Evolutionary conservation across 2,888 invertebrate species (phyloP).

Genomic region (Oligia latruncula): DNA sequence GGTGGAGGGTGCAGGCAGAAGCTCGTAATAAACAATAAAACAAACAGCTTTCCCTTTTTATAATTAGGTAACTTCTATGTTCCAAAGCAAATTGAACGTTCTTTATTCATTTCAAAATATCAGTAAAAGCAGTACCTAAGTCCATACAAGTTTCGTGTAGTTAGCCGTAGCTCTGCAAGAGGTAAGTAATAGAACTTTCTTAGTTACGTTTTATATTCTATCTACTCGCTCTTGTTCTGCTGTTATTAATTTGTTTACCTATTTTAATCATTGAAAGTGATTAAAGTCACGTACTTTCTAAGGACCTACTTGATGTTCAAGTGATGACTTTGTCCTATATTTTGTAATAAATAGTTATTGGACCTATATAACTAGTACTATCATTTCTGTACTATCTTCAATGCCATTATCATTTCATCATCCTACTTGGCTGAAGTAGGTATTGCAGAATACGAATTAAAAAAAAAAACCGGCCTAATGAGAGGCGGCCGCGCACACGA

Average conservation of each 20-base stretch:
- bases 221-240: background rate
- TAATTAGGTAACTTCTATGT: background rate
- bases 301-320: constrained; percentile 23
- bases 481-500: too few species aligned
- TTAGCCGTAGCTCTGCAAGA: too few species aligned
- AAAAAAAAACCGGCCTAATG: background rate
- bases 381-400: background rate
- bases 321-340: constrained; percentile 35
- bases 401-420: constrained; percentile 16
- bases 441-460: too few species aligned
- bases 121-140: background rate
- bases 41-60: background rate
- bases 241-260: constrained; percentile 1
- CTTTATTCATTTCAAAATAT: background rate
- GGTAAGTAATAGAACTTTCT: background rate
- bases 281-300: constrained; percentile 8
- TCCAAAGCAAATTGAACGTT: background rate
- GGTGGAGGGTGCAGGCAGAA: background rate
- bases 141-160: background rate
- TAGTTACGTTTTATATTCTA: background rate
- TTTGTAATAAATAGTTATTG: constrained; percentile 12
- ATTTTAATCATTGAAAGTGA: constrained; percentile 1
- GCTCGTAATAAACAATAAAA: background rate
- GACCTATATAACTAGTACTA: background rate
- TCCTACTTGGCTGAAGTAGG: background rate